Conservation (phyloP, 2,797 vertebrate species). For the Crenichthys baileyi region DNA sequence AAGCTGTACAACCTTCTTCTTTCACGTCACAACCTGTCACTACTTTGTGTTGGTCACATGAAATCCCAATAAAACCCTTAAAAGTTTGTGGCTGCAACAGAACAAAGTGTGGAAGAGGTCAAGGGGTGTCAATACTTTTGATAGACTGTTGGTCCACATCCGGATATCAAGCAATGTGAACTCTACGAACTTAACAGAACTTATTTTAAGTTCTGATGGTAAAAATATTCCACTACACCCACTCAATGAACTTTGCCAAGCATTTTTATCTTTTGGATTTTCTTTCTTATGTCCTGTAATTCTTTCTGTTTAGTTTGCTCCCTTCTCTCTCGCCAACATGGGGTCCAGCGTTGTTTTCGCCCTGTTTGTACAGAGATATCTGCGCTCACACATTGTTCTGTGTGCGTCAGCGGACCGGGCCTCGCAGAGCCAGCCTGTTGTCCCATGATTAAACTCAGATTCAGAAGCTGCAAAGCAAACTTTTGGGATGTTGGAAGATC, state of each 20-base stretch:
- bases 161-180: neutral
- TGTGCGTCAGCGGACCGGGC: slow-evolving; percentile 20
- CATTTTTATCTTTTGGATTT: neutral
- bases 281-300: neutral
- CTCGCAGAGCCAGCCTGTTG: slow-evolving; percentile 48
- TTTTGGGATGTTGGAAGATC: slow-evolving; percentile 51
- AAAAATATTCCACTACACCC: neutral
- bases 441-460: slow-evolving; percentile 62
- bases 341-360: slow-evolving; percentile 40
- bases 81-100: neutral
- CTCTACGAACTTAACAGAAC: neutral
- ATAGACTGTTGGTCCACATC: neutral
- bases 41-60: neutral
- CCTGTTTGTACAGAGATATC: slow-evolving; percentile 37
- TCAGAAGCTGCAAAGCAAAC: slow-evolving; percentile 41
- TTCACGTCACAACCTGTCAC: too few species aligned
- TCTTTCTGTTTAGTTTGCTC: neutral
- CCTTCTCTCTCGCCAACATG: neutral
- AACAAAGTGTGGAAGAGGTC: neutral
- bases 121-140: neutral
- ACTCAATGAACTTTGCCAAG: too few species aligned
- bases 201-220: neutral
- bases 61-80: neutral
- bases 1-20: too few species aligned
- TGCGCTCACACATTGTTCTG: slow-evolving; percentile 43